phyloP scores from a whole-genome alignment of 2,797 vertebrate genomes.

The Aselliscus stoliczkanus region DNA sequence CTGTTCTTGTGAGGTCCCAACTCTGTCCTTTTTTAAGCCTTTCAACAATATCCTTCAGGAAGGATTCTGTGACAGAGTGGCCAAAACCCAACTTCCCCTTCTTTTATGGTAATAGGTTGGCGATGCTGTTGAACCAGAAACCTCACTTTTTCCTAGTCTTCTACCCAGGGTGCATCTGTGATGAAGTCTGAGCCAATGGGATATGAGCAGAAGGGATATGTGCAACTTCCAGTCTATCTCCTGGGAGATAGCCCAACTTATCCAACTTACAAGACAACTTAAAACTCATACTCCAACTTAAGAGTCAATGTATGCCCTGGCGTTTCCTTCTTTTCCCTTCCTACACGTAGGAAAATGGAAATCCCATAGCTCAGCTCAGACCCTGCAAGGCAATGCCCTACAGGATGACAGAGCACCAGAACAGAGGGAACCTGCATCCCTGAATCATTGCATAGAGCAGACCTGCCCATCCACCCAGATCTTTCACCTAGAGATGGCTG shows the following conservation, averaged over 20 bases:
- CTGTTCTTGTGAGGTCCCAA: background rate
- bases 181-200: background rate
- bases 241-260: background rate
- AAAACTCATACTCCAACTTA: background rate
- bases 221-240: background rate
- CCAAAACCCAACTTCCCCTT: background rate
- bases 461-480: background rate
- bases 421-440: background rate
- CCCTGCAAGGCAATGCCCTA: background rate
- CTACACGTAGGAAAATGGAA: background rate
- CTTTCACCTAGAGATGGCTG: background rate
- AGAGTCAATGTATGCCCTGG: background rate
- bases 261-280: background rate
- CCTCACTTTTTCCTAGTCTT: background rate
- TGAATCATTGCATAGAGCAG: background rate
- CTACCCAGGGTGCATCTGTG: background rate
- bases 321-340: background rate
- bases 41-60: background rate
- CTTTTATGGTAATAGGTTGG: background rate
- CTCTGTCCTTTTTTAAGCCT: background rate
- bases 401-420: background rate
- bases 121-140: background rate
- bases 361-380: background rate
- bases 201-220: background rate
- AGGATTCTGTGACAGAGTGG: background rate